phyloP scores from a whole-genome alignment of 2,888 invertebrate species.

The Drosophila phalerata region DNA sequence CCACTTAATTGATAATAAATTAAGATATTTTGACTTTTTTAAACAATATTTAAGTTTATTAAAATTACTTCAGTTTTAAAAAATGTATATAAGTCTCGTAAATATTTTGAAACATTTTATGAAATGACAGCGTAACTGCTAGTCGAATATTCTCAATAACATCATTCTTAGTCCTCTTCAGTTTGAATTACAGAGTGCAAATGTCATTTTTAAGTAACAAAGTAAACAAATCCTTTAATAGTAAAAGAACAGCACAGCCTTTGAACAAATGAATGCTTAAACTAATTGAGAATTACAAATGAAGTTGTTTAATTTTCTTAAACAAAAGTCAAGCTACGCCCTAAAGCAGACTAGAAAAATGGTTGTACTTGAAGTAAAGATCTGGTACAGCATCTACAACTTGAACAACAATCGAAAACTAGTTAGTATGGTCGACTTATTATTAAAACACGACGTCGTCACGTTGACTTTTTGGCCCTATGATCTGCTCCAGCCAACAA shows the following conservation, averaged over 20 bases:
- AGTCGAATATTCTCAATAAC: not conserved
- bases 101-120: no score
- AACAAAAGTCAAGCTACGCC: not conserved
- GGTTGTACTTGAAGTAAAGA: not conserved
- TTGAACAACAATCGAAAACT: slow-evolving; percentile 27
- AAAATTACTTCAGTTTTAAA: no score
- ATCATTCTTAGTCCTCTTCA: not conserved
- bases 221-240: not conserved
- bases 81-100: no score
- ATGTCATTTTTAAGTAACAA: not conserved
- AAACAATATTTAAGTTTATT: no score
- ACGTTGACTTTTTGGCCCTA: slow-evolving; percentile 33
- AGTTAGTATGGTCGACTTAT: slow-evolving; percentile 39
- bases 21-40: no score
- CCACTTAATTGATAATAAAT: no score
- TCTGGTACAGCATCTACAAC: slow-evolving; percentile 1
- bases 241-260: not conserved
- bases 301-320: not conserved
- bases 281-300: not conserved
- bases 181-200: not conserved
- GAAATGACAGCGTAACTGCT: not conserved
- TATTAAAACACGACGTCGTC: slow-evolving; percentile 19
- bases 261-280: not conserved
- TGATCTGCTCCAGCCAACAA: slow-evolving; percentile 39
- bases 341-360: slow-evolving; percentile 20